Evolutionary conservation across 1,140 invertebrate genomes (phyloP).

Genomic region (Hormaphis cornu): DNA sequence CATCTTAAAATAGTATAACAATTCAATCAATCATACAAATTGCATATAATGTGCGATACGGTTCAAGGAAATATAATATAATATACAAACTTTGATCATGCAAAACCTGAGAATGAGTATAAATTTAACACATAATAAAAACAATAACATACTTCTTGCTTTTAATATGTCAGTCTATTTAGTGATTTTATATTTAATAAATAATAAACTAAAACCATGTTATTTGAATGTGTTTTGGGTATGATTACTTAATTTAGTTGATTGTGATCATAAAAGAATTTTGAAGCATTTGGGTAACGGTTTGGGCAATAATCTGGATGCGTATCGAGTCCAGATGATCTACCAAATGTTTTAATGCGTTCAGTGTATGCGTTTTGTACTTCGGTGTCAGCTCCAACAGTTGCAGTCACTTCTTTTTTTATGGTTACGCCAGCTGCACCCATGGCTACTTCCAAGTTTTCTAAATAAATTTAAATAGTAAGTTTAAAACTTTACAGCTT

Average conservation of each 20-base stretch:
- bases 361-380: conserved; percentile 33
- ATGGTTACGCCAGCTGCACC: conserved; percentile 36
- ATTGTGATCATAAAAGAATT: conserved; percentile 35
- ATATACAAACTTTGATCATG: not conserved
- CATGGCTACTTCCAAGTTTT: conserved; percentile 37
- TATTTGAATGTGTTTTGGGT: not conserved
- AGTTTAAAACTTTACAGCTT: no score
- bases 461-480: conserved; percentile 19
- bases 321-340: conserved; percentile 33
- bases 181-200: conserved; percentile 2
- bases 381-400: conserved; percentile 34
- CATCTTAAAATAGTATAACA: no score
- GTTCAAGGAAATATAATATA: not conserved
- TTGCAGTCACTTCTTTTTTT: conserved; percentile 32
- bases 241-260: conserved; percentile 20
- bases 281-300: conserved; percentile 38
- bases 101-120: not conserved
- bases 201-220: not conserved
- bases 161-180: conserved; percentile 16
- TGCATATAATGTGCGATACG: not conserved
- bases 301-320: conserved; percentile 38
- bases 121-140: conserved; percentile 11
- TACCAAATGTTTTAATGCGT: conserved; percentile 35
- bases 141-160: conserved; percentile 9
- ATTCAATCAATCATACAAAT: not conserved